Conservation (phyloP, 2,797 vertebrate genomes). For the Microchirus variegatus region DNA sequence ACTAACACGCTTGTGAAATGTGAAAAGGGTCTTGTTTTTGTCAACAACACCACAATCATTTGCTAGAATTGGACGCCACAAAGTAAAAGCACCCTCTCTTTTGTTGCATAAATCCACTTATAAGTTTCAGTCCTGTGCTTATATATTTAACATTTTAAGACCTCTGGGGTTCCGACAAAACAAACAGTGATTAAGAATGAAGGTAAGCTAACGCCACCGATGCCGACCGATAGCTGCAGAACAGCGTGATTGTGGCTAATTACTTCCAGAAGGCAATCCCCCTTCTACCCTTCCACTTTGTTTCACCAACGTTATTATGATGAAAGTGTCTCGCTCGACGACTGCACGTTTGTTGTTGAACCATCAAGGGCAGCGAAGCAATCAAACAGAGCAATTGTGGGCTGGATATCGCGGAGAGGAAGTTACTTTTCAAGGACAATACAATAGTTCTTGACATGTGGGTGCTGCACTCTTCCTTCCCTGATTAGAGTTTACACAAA, state of each 20-base stretch:
- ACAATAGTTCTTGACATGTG: slow-evolving; percentile 54
- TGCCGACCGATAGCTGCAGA: slow-evolving; percentile 60
- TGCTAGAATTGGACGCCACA: no score
- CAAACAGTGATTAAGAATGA: slow-evolving; percentile 69
- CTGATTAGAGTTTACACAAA: background rate
- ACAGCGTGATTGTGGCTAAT: slow-evolving; percentile 73
- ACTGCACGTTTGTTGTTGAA: slow-evolving; percentile 49
- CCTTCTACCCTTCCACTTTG: slow-evolving; percentile 33
- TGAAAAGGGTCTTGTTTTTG: background rate
- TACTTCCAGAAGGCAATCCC: slow-evolving; percentile 70
- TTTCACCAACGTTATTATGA: slow-evolving; percentile 58
- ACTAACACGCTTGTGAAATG: background rate
- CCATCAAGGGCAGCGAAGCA: slow-evolving; percentile 62
- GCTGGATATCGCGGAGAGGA: slow-evolving; percentile 34
- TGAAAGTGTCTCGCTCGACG: slow-evolving; percentile 55
- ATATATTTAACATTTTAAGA: slow-evolving; percentile 51
- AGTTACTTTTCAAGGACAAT: slow-evolving; percentile 56
- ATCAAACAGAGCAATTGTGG: slow-evolving; percentile 39
- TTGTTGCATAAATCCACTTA: no score
- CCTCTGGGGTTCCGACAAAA: slow-evolving; percentile 68
- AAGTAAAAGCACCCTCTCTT: no score
- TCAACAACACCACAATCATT: slow-evolving; percentile 19
- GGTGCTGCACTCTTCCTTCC: slow-evolving; percentile 5
- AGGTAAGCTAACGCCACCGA: slow-evolving; percentile 63
- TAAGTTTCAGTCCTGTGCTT: slow-evolving; percentile 46